These are phyloP conservation scores for Poeciliopsis turneri DNA, from an alignment of 2,797 vertebrate species.

Conservation along the genomic window DNA sequence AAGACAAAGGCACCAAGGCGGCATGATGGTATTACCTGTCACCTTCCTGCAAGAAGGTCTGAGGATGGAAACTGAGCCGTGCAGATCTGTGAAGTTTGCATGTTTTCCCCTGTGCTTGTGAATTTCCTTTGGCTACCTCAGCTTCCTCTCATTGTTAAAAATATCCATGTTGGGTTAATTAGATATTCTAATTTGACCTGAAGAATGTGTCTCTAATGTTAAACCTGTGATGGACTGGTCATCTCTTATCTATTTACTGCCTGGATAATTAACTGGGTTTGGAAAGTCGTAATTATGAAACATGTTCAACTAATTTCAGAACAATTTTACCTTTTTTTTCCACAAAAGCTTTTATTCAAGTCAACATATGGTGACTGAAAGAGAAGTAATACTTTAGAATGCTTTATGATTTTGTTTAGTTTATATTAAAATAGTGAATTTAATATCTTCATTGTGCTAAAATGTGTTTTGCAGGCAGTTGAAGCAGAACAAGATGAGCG, in stretches of 20 bases:
- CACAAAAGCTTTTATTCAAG: background rate
- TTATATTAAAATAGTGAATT: background rate
- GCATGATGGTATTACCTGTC: background rate
- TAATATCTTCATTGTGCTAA: background rate
- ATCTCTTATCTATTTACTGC: background rate
- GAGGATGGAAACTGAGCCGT: background rate
- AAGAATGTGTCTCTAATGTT: background rate
- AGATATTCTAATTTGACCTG: background rate
- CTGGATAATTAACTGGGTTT: background rate
- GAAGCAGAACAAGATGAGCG: constrained; percentile 68
- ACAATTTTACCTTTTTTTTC: background rate
- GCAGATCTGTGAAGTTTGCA: background rate
- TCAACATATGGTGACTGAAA: background rate
- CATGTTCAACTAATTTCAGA: background rate
- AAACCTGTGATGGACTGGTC: background rate
- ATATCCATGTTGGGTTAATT: background rate
- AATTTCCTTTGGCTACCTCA: background rate
- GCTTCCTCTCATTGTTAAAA: background rate
- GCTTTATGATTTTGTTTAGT: background rate
- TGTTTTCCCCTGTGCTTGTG: background rate
- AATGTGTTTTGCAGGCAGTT: constrained; percentile 63
- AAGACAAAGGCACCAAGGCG: background rate
- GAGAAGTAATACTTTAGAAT: background rate
- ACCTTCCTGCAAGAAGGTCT: background rate
- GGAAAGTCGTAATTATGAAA: background rate